Evolutionary conservation across 1,140 invertebrate species (phyloP).

Genomic region (Aphelenchoides fujianensis): DNA sequence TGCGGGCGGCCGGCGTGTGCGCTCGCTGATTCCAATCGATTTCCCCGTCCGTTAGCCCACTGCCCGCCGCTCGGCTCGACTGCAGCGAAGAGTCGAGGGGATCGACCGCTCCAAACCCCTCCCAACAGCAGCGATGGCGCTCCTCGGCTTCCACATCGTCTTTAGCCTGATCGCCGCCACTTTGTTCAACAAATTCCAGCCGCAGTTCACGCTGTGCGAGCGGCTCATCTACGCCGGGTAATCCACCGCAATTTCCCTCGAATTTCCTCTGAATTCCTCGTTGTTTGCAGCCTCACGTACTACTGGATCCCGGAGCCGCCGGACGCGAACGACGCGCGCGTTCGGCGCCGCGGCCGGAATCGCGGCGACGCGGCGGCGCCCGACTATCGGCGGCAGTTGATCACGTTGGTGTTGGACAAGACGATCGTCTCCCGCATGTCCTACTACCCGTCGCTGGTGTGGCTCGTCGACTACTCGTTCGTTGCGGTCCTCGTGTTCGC

Average conservation of each 20-base stretch:
- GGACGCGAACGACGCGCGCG: neutral
- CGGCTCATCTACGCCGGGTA: neutral
- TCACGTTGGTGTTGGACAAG: neutral
- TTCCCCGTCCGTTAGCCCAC: too few relatives aligned
- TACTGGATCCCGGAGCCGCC: constrained; percentile 2
- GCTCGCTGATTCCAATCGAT: too few relatives aligned
- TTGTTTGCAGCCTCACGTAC: constrained; percentile 12
- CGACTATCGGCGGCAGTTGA: neutral
- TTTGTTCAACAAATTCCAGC: neutral
- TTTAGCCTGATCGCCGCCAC: constrained; percentile 3
- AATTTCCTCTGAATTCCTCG: neutral
- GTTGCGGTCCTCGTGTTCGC: constrained; percentile 9
- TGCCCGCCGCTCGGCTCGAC: too few relatives aligned
- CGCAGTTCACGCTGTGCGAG: constrained; percentile 16
- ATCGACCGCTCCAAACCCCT: too few relatives aligned
- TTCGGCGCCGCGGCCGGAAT: neutral
- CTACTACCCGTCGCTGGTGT: constrained; percentile 2
- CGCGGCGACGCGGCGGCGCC: neutral
- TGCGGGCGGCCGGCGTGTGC: too few relatives aligned
- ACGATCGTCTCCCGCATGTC: neutral
- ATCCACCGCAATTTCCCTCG: too few relatives aligned
- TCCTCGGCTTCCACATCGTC: constrained; percentile 15
- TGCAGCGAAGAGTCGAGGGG: too few relatives aligned
- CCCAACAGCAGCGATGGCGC: too few relatives aligned
- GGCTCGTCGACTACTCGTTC: constrained; percentile 13